Base-by-base conservation (phyloP, 2,797 vertebrate species). In the Oophaga sylvatica region DNA sequence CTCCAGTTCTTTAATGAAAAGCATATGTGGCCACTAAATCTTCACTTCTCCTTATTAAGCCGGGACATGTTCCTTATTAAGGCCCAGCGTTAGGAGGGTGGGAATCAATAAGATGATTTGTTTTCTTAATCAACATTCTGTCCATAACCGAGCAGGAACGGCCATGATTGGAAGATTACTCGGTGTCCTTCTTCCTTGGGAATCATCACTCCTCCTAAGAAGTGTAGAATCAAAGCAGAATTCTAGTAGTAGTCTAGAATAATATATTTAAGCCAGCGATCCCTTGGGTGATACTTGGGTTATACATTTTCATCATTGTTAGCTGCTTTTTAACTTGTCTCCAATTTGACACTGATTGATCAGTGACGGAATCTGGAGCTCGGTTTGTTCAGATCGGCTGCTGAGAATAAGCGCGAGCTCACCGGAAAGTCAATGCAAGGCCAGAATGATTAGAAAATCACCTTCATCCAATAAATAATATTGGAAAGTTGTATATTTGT, bases 1-100 rank as follows among this genome's bases (percentile, higher is more conserved):
- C 70, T 68, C 90, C 11, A 41, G 91, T 90, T 90, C 87, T 88
- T 94, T 96, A 96, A 98, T 96, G 93, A 96, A 95, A 96, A 96
- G 94, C 96, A 96, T 93, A 96, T 95, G 93, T 87, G 31, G 90
- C 90, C 90, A 93, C 92, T 95, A 95, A 94, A 94, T 94, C 94
- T 94, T 94, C 92, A 92, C 91, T 93, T 93, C 91, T 92, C 91
- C 92, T 92, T 93, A 94, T 94, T 94, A 95, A 94, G 93, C 91
- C 89, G 92, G 92, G 94, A 92, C 85, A 93, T 93, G 93, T 93
- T 94, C 93, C 93, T 94, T 93, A 94, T 91, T 90, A 93, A 94
- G 91, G 93, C 92, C 92, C 92, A 90, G 91, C 93, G 90, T 90
- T 90, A 87, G 92, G 89, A 92, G 92, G 93, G 93, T 92, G 91